Conservation (phyloP, 2,113 vertebrate genomes). For the Oplegnathus fasciatus region DNA sequence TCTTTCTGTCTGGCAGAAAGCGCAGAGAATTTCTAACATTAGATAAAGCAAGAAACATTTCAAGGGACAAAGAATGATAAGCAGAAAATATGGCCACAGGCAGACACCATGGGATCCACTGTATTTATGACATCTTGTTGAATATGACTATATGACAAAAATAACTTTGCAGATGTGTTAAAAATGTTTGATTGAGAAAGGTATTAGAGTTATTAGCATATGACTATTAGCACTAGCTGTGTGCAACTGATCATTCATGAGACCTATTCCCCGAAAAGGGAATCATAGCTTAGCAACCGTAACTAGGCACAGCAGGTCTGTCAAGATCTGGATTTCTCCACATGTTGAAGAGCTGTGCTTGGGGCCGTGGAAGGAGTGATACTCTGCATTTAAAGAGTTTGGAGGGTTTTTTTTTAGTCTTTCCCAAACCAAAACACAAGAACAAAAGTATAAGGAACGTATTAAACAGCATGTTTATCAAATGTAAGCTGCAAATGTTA, state of each 20-base stretch:
- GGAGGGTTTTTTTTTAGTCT: background rate
- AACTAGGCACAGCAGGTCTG: background rate
- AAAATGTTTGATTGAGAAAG: background rate
- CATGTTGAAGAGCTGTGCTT: background rate
- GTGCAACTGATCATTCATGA: background rate
- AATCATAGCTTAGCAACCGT: background rate
- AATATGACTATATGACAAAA: too few relatives aligned
- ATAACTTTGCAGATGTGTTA: background rate
- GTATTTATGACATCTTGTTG: background rate
- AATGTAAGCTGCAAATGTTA: background rate
- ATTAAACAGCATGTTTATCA: background rate
- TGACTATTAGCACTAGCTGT: background rate
- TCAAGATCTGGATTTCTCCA: background rate
- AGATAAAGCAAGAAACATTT: slow-evolving; percentile 16
- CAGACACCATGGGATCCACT: background rate
- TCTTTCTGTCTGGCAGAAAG: background rate
- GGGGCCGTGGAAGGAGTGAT: too few relatives aligned
- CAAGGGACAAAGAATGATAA: background rate
- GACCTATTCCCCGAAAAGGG: background rate
- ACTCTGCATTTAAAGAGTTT: background rate
- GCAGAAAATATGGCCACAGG: background rate
- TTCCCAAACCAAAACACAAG: background rate
- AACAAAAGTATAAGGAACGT: background rate
- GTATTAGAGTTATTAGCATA: background rate
- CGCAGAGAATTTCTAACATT: slow-evolving; percentile 1